phyloP scores from a whole-genome alignment of 2,888 invertebrate species.

The Ochlodes sylvanus region DNA sequence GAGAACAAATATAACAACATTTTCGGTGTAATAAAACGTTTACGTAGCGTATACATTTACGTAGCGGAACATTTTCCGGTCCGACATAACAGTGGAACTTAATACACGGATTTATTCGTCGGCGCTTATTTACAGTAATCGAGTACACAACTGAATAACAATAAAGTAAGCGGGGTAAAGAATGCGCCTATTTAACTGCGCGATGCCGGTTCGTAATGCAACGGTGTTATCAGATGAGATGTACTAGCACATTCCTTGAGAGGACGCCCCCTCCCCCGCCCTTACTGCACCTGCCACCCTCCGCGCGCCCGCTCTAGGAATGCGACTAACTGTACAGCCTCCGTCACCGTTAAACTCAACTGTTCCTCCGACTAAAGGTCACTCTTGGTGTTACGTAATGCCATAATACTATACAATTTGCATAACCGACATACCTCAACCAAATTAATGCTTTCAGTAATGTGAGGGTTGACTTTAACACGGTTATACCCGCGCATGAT shows the following conservation, averaged over 20 bases:
- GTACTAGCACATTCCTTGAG: slow-evolving; percentile 54
- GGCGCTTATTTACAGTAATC: not conserved
- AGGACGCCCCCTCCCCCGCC: slow-evolving; percentile 49
- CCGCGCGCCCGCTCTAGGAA: slow-evolving; percentile 68
- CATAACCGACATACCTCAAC: slow-evolving; percentile 42
- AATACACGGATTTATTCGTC: not conserved
- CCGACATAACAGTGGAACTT: too few species aligned
- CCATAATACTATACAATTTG: slow-evolving; percentile 57
- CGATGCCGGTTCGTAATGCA: slow-evolving; percentile 31
- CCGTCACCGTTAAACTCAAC: slow-evolving; percentile 73
- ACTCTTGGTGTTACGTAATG: slow-evolving; percentile 59
- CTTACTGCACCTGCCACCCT: slow-evolving; percentile 57
- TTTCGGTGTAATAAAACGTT: too few species aligned
- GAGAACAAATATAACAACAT: too few species aligned
- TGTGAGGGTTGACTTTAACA: slow-evolving; percentile 20
- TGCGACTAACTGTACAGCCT: slow-evolving; percentile 79
- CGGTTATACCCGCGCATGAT: not conserved
- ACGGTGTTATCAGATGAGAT: slow-evolving; percentile 39
- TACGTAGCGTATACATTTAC: too few species aligned
- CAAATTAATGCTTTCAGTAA: slow-evolving; percentile 13
- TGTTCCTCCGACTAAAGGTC: slow-evolving; percentile 66
- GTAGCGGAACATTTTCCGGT: too few species aligned
- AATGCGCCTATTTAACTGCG: slow-evolving; percentile 34
- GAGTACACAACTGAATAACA: slow-evolving; percentile 18
- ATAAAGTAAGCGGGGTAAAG: slow-evolving; percentile 22